Evolutionary conservation across 2,888 invertebrate genomes (phyloP).

Genomic region (Apantesis nais): DNA sequence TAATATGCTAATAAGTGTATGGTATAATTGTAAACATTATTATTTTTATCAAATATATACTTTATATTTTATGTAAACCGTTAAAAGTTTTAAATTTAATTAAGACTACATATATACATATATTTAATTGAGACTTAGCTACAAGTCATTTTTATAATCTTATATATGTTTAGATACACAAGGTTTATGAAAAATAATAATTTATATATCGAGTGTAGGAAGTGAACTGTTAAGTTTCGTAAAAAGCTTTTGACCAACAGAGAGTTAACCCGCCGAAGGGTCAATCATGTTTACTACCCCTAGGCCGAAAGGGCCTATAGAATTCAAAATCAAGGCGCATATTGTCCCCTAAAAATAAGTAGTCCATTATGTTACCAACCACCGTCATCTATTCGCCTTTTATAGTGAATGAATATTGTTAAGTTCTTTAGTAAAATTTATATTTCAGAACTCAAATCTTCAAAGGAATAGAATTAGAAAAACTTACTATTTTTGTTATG

Average conservation of each 20-base stretch:
- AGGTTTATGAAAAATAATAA: neutral
- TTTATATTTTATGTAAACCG: neutral
- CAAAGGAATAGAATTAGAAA: neutral
- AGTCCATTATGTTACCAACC: neutral
- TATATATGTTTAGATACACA: too few species aligned
- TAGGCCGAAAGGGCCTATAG: slow-evolving; percentile 5
- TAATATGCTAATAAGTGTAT: too few species aligned
- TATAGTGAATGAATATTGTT: neutral
- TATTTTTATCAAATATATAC: too few species aligned
- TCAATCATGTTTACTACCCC: slow-evolving; percentile 15
- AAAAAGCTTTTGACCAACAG: slow-evolving; percentile 11
- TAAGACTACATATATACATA: too few species aligned
- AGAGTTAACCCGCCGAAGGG: slow-evolving; percentile 14
- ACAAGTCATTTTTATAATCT: neutral
- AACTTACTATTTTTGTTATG: too few species aligned
- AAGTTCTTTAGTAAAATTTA: neutral
- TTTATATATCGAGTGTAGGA: neutral
- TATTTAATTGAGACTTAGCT: neutral
- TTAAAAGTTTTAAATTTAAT: neutral
- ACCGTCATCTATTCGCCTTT: neutral
- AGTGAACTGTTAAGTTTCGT: slow-evolving; percentile 1
- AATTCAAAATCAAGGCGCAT: slow-evolving; percentile 15
- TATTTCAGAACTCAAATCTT: neutral
- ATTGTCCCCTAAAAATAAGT: slow-evolving; percentile 1
- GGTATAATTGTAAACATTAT: too few species aligned